Percentiles rank a stretch among this genome's conserved stretches.
phyloP scores from a whole-genome alignment of 2,888 invertebrate genomes.

The Troides helena region DNA sequence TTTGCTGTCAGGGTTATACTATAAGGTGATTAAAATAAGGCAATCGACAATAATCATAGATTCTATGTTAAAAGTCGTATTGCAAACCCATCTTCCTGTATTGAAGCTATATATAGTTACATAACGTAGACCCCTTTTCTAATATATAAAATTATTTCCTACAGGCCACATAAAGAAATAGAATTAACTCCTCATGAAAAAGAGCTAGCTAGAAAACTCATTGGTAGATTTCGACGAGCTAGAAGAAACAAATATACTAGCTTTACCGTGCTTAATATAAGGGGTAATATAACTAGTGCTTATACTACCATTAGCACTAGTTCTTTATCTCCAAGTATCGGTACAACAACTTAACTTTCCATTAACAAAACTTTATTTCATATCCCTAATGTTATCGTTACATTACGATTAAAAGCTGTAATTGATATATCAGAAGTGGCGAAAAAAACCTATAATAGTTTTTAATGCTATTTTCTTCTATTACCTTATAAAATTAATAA shows the following conservation, averaged over 20 bases:
- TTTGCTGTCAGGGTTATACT: too few species aligned
- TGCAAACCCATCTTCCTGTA: too few species aligned
- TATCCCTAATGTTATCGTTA: not conserved
- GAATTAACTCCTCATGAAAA: conserved; percentile 58
- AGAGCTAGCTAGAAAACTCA: conserved; percentile 60
- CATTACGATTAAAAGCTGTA: not conserved
- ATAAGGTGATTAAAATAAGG: too few species aligned
- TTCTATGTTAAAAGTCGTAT: too few species aligned
- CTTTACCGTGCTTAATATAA: conserved; percentile 52
- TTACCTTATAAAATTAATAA: not conserved
- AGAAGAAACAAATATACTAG: conserved; percentile 47
- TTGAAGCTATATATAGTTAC: too few species aligned
- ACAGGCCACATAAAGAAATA: conserved; percentile 57
- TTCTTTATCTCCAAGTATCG: not conserved
- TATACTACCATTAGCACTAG: too few species aligned
- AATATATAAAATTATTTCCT: conserved; percentile 10
- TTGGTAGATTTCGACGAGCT: conserved; percentile 64
- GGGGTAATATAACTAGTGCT: conserved; percentile 37
- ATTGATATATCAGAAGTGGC: too few species aligned
- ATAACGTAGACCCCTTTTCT: too few species aligned
- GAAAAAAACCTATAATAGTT: too few species aligned
- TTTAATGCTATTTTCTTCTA: too few species aligned
- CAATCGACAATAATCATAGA: too few species aligned
- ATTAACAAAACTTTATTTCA: not conserved
- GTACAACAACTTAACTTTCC: not conserved